Evolutionary conservation across 2,888 invertebrate species (phyloP).

Genomic region (Pyralis farinalis): DNA sequence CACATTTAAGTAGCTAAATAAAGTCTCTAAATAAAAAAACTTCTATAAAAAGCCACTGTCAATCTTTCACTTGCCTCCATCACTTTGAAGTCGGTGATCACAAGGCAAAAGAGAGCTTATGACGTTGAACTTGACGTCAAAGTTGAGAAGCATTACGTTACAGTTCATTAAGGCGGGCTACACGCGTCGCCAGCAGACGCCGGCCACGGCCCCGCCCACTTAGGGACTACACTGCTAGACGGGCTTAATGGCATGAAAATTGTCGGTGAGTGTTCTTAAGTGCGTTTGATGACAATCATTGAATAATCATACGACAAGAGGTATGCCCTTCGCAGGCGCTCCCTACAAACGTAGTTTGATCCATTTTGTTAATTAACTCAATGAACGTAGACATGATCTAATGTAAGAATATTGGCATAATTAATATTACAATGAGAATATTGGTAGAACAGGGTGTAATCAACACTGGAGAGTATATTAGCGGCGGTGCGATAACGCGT

Average conservation of each 20-base stretch:
- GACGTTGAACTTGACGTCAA: not conserved
- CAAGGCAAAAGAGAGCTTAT: slow-evolving; percentile 4
- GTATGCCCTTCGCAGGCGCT: no score
- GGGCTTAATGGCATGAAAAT: slow-evolving; percentile 19
- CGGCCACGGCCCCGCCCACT: slow-evolving; percentile 14
- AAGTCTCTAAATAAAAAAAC: not conserved
- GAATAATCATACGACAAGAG: not conserved
- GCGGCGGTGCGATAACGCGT: no score
- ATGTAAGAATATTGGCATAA: no score
- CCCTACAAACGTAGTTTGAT: no score
- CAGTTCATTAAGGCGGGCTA: slow-evolving; percentile 16
- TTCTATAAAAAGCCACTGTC: slow-evolving; percentile 9
- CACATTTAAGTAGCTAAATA: not conserved
- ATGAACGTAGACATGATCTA: no score
- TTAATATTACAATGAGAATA: no score
- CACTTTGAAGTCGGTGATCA: slow-evolving; percentile 3
- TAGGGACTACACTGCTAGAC: slow-evolving; percentile 12
- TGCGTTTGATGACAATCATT: slow-evolving; percentile 11
- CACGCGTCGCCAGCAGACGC: slow-evolving; percentile 14
- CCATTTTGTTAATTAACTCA: no score
- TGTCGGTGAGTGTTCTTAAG: slow-evolving; percentile 18
- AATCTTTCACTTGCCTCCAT: slow-evolving; percentile 4
- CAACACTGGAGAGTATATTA: no score
- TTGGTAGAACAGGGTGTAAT: no score
- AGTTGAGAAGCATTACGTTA: not conserved